A percentile compares a stretch with the other conserved stretches of the same genome.
phyloP scores from a whole-genome alignment of 2,888 invertebrate genomes.

The Noctua pronuba region DNA sequence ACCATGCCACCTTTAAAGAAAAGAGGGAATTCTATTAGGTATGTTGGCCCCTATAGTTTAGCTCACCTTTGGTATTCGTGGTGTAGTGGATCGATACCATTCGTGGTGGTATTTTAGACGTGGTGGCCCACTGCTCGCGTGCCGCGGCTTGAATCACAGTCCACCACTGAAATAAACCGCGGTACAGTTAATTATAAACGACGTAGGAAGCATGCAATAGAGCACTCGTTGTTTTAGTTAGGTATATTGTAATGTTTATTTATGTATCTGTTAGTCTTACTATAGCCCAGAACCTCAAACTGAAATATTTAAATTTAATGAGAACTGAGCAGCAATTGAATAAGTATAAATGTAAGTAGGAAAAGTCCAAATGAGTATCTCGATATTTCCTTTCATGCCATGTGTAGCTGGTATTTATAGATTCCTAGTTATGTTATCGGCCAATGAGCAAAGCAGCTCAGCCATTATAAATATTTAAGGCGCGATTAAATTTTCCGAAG shows the following conservation, averaged over 20 bases:
- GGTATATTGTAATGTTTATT: background rate
- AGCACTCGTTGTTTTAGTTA: slow-evolving; percentile 7
- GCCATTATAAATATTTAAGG: slow-evolving; percentile 66
- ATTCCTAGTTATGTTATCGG: slow-evolving; percentile 11
- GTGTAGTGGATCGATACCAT: slow-evolving; percentile 77
- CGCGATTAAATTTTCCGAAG: slow-evolving; percentile 77
- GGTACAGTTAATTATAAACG: slow-evolving; percentile 48
- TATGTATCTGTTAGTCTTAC: background rate
- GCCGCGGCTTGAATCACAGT: slow-evolving; percentile 56
- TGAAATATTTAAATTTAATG: background rate
- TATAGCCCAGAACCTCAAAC: background rate
- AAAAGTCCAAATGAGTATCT: background rate
- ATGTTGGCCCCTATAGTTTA: slow-evolving; percentile 14
- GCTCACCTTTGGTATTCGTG: slow-evolving; percentile 45
- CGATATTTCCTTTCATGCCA: background rate
- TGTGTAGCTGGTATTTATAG: slow-evolving; percentile 5
- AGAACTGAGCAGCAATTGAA: background rate
- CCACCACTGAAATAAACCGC: slow-evolving; percentile 51
- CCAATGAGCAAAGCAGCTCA: slow-evolving; percentile 25
- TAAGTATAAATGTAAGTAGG: background rate
- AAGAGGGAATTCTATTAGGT: background rate
- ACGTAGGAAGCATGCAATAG: slow-evolving; percentile 37
- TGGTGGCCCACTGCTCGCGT: slow-evolving; percentile 62
- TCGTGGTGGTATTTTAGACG: slow-evolving; percentile 74
- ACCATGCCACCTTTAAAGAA: slow-evolving; percentile 12